Conservation (phyloP, 2,797 vertebrate genomes). For the Psittacula derbiana region DNA sequence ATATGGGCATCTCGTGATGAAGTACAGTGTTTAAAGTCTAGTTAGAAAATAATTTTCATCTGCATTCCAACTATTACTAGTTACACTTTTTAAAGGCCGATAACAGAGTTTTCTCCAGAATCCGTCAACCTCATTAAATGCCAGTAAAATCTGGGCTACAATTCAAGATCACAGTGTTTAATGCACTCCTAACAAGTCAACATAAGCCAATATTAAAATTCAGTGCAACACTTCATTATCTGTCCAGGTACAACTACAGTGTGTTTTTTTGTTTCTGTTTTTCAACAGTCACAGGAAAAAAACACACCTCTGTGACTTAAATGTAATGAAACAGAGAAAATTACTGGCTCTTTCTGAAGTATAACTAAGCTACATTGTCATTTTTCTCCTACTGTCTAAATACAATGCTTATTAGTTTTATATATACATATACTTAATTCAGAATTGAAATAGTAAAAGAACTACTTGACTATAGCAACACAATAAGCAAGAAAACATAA, state of each 20-base stretch:
- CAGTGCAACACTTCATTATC: not conserved
- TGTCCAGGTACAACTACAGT: not conserved
- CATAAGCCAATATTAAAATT: not conserved
- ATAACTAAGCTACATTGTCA: not conserved
- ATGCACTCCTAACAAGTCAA: not conserved
- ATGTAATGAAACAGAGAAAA: not conserved
- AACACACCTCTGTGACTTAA: not conserved
- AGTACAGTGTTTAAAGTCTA: not conserved
- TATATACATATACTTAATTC: not conserved
- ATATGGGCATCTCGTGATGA: not conserved
- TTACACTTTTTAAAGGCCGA: not conserved
- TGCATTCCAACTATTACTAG: not conserved
- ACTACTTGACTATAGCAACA: not conserved
- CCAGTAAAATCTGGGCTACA: not conserved
- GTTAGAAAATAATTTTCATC: not conserved
- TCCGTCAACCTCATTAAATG: not conserved
- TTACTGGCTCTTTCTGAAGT: not conserved
- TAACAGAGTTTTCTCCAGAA: not conserved
- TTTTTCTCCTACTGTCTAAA: not conserved
- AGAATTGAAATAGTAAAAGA: not conserved
- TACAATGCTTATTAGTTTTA: not conserved
- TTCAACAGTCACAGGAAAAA: not conserved
- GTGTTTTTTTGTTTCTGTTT: not conserved
- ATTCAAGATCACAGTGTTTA: not conserved
- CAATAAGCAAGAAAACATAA: not conserved